Evolutionary conservation across 2,888 invertebrate genomes (phyloP).

Genomic region (Lycaena phlaeas): DNA sequence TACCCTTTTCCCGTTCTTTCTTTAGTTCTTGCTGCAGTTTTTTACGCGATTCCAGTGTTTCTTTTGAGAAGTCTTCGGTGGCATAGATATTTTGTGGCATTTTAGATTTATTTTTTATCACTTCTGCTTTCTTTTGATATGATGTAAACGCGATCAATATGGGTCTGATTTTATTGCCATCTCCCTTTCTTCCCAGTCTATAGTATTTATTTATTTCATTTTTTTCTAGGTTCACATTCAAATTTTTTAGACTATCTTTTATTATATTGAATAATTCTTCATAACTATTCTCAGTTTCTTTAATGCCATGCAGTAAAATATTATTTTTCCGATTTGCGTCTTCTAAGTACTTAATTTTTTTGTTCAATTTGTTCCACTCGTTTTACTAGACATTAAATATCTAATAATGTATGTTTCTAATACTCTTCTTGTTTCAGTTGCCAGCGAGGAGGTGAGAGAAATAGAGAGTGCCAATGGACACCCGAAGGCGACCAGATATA

Average conservation of each 20-base stretch:
- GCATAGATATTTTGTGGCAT: neutral
- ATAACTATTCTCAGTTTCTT: constrained; percentile 1
- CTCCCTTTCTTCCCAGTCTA: no score
- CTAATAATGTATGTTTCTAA: no score
- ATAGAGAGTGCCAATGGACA: constrained; percentile 52
- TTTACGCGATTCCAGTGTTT: neutral
- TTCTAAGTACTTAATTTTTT: constrained; percentile 4
- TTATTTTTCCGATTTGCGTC: neutral
- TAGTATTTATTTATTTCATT: no score
- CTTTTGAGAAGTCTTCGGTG: neutral
- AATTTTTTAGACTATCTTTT: neutral
- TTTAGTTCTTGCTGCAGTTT: neutral
- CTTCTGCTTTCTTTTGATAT: constrained; percentile 1
- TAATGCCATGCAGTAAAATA: constrained; percentile 1
- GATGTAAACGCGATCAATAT: neutral
- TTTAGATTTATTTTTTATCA: constrained; percentile 1
- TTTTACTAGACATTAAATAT: no score
- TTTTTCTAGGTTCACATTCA: neutral
- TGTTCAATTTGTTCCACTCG: no score
- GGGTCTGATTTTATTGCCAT: neutral
- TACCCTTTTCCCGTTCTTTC: neutral
- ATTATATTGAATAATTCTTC: neutral
- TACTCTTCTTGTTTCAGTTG: constrained; percentile 55
- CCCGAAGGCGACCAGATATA: constrained; percentile 51
- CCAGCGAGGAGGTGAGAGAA: constrained; percentile 52